Base-by-base conservation (phyloP, 2,113 vertebrate species). In the Pseudolaguvia tuberculata region DNA sequence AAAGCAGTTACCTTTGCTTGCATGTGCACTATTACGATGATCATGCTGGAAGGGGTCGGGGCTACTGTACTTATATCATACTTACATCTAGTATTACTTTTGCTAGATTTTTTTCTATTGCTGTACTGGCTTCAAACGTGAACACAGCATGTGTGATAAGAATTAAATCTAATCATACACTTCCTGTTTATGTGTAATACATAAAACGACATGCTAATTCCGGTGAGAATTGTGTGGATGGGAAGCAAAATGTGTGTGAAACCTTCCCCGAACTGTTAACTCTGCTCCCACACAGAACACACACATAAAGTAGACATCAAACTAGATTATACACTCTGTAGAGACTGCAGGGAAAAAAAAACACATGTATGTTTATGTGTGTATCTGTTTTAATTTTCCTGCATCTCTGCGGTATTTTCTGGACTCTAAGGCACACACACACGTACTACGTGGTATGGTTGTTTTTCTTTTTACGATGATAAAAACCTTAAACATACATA, bases 241-340 rank as follows among this genome's bases (percentile, higher is more conserved):
- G 1, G 1, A 15, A 48, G 74, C 74, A 69, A 45, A 76, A 50
- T 35, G 25, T 50, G 58, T n/a, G 45, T 31, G 18, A 80, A 78
- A 82, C 77, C 79, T 79, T 76, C 78, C 61, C 79, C 80, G 70
- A 76, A 81, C 79, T 83, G 74, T 79, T 56, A 62, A 51, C 31
- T 35, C 56, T 55, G 78, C 73, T 77, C 56, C 39, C 76, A 6
- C 20, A 27, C 29, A 10, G 20, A 79, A 51, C 75, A 58, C 45
- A n/a, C 8, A 83, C 65, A 84, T 73, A 83, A 75, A 10, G 20
- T 47, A 67, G 12, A 52, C 39, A 78, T 10, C 51, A 35, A 72
- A 35, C 25, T 11, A 70, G 23, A 70, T n/a, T 12, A 63, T n/a
- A 59, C 31, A 72, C 42, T 50, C 5, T 20, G 13, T 39, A 42